Evolutionary conservation across 2,797 vertebrate genomes (phyloP).

Genomic region (Cetoscarus ocellatus): DNA sequence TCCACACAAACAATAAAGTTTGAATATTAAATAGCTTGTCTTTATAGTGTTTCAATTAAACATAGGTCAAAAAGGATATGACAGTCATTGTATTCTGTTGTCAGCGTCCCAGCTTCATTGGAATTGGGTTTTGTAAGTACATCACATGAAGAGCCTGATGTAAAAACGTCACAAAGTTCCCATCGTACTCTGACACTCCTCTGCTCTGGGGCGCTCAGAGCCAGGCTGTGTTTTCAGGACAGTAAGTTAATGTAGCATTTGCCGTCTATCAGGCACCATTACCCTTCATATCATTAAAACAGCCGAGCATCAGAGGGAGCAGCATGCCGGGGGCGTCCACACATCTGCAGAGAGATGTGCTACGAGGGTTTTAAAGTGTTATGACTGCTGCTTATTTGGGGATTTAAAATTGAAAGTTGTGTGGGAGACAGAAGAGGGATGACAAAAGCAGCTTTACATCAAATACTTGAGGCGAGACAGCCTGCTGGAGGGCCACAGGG

Average conservation of each 20-base stretch:
- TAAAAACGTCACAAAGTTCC: not conserved
- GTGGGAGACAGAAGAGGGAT: slow-evolving; percentile 20
- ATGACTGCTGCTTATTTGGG: slow-evolving; percentile 33
- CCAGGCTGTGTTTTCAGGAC: slow-evolving; percentile 38
- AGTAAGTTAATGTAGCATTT: slow-evolving; percentile 70
- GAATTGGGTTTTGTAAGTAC: not conserved
- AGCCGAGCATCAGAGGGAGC: slow-evolving; percentile 40
- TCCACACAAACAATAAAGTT: too few relatives aligned
- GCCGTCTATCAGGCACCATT: slow-evolving; percentile 59
- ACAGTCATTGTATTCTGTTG: too few relatives aligned
- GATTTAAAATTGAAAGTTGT: slow-evolving; percentile 40
- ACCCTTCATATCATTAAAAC: slow-evolving; percentile 62
- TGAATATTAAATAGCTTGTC: too few relatives aligned
- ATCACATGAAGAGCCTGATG: not conserved
- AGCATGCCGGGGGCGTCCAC: slow-evolving; percentile 26
- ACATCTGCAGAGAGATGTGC: slow-evolving; percentile 25
- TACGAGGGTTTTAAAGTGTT: slow-evolving; percentile 31
- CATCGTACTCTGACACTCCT: not conserved
- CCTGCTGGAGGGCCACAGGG: slow-evolving; percentile 5
- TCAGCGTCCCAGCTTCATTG: too few relatives aligned
- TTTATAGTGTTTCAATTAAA: too few relatives aligned
- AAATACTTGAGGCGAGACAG: slow-evolving; percentile 38
- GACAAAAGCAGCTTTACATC: slow-evolving; percentile 25
- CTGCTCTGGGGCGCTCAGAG: not conserved
- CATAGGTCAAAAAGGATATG: too few relatives aligned